Evolutionary conservation across 2,888 invertebrate species (phyloP).

Genomic region (Lamellibrachia columna): DNA sequence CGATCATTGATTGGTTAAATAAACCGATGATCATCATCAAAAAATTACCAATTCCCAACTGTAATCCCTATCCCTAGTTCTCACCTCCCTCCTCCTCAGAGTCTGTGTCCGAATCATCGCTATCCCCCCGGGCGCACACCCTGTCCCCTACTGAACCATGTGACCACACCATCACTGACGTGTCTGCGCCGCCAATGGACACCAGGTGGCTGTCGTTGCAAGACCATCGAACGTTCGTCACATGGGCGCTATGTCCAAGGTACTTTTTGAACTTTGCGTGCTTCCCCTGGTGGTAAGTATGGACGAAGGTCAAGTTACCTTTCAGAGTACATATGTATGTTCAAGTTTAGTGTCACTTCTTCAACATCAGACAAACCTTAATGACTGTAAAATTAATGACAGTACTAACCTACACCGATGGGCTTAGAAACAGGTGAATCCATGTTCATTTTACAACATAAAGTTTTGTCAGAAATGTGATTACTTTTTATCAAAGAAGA

Average conservation of each 20-base stretch:
- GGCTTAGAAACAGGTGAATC: too few species aligned
- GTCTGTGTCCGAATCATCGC: conserved; percentile 65
- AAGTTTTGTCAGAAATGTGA: too few species aligned
- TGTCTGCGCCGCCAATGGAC: conserved; percentile 66
- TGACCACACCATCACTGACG: conserved; percentile 66
- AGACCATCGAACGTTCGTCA: conserved; percentile 66
- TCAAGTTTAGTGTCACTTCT: background rate
- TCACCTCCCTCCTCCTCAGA: conserved; percentile 63
- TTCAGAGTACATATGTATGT: background rate
- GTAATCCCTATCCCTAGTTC: background rate
- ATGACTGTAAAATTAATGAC: background rate
- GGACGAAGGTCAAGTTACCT: background rate
- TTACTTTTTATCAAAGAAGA: too few species aligned
- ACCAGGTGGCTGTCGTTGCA: conserved; percentile 59
- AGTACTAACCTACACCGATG: background rate
- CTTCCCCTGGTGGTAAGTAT: conserved; percentile 53
- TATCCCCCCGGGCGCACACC: conserved; percentile 53
- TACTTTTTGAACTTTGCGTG: conserved; percentile 66
- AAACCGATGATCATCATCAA: too few species aligned
- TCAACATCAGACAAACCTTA: background rate
- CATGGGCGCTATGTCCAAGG: conserved; percentile 67
- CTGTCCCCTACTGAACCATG: conserved; percentile 42
- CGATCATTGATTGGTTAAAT: too few species aligned
- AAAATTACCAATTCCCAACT: too few species aligned
- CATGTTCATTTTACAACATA: too few species aligned